A percentile compares a stretch with the other conserved stretches of the same genome.
Conservation (phyloP, 2,113 vertebrate species). For the Salminus brasiliensis region DNA sequence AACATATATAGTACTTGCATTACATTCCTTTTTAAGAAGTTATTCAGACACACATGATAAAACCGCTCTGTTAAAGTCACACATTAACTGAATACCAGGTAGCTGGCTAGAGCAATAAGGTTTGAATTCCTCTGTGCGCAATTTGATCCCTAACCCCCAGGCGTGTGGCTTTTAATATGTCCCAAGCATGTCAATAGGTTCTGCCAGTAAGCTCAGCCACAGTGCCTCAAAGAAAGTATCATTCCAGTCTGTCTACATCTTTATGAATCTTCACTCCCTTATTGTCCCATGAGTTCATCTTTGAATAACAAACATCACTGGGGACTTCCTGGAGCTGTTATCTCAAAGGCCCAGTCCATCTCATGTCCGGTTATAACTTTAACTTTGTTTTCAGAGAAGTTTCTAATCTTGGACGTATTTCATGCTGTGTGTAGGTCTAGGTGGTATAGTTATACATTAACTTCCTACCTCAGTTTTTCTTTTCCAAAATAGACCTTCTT, state of each 20-base stretch:
- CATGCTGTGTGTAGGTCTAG: not conserved
- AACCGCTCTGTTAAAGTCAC: not conserved
- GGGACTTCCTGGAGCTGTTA: constrained; percentile 23
- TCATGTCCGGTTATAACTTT: constrained; percentile 26
- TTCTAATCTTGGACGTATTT: not conserved
- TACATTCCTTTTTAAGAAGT: not conserved
- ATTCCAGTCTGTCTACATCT: not conserved
- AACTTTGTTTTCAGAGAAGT: constrained; percentile 10
- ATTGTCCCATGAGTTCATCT: constrained; percentile 2
- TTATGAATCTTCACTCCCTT: not conserved
- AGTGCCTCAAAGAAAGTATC: not conserved
- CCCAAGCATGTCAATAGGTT: constrained; percentile 3
- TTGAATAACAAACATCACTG: constrained; percentile 17
- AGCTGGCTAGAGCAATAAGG: not conserved
- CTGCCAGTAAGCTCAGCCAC: not conserved
- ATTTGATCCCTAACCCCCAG: not conserved
- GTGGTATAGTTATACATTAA: constrained; percentile 27
- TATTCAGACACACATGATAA: not conserved
- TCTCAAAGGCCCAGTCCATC: not conserved
- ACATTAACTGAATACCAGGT: constrained; percentile 16
- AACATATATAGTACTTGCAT: not conserved
- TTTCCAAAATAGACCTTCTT: no score
- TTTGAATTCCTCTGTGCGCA: not conserved
- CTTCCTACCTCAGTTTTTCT: not conserved
- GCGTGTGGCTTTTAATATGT: constrained; percentile 1